Conservation (phyloP, 2,797 vertebrate genomes). For the Percopsis omiscomaycus region DNA sequence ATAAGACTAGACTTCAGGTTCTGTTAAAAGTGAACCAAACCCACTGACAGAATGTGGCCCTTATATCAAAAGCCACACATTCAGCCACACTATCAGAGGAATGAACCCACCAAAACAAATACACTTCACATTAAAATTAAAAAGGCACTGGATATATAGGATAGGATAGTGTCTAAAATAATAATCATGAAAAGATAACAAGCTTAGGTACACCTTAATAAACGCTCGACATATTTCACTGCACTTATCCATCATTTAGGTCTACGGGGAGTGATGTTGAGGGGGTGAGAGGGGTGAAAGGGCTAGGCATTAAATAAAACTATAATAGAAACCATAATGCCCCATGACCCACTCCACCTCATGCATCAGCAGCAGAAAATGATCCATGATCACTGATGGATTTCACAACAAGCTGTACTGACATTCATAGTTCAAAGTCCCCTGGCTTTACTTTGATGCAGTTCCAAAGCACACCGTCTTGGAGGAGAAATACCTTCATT, state of each 20-base stretch:
- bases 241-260: background rate
- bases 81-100: no score
- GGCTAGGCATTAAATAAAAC: background rate
- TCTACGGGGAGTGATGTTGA: background rate
- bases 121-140: no score
- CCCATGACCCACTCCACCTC: background rate
- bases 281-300: background rate
- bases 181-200: background rate
- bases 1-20: background rate
- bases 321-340: background rate
- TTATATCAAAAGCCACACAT: background rate
- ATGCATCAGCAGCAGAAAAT: background rate
- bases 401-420: background rate
- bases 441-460: background rate
- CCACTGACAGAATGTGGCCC: background rate
- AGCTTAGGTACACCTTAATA: background rate
- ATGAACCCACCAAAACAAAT: no score
- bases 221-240: background rate
- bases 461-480: background rate
- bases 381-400: background rate
- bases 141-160: no score
- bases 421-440: background rate
- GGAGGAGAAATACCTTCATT: background rate
- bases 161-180: background rate
- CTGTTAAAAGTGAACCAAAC: conserved; percentile 12